phyloP scores from a whole-genome alignment of 2,797 vertebrate genomes.

The Lepus townsendii region DNA sequence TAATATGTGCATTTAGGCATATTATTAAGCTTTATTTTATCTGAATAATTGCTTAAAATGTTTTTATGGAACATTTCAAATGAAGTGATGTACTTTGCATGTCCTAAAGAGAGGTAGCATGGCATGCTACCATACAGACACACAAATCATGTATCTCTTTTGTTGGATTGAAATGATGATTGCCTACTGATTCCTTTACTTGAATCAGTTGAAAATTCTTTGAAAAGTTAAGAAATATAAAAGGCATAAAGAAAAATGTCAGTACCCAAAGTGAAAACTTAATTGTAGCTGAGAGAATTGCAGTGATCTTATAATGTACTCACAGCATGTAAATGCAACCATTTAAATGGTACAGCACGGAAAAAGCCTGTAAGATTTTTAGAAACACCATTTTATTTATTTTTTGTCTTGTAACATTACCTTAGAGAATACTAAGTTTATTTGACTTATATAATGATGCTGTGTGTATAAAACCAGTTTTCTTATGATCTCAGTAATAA shows the following conservation, averaged over 20 bases:
- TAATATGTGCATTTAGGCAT: not conserved
- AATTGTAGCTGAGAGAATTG: slow-evolving; percentile 48
- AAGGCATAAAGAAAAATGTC: slow-evolving; percentile 14
- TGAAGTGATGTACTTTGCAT: not conserved
- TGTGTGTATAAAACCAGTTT: slow-evolving; percentile 78
- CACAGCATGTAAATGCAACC: not conserved
- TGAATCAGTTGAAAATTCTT: slow-evolving; percentile 30
- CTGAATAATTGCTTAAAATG: not conserved
- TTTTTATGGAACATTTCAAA: not conserved
- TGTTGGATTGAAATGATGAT: not conserved
- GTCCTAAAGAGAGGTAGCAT: not conserved
- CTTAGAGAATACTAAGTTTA: slow-evolving; percentile 73
- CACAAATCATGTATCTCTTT: no score
- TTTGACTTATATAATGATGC: slow-evolving; percentile 68
- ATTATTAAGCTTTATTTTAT: not conserved
- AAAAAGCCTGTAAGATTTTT: not conserved
- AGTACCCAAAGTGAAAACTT: slow-evolving; percentile 53
- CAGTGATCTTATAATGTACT: not conserved
- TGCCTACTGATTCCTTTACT: not conserved
- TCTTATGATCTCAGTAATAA: slow-evolving; percentile 75
- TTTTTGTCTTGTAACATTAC: slow-evolving; percentile 34
- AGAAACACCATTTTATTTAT: slow-evolving; percentile 43
- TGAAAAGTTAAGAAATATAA: slow-evolving; percentile 42
- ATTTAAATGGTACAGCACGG: slow-evolving; percentile 25
- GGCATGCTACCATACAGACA: not conserved